Conservation (phyloP, 2,888 invertebrate species). For the Lasius fuliginosus region DNA sequence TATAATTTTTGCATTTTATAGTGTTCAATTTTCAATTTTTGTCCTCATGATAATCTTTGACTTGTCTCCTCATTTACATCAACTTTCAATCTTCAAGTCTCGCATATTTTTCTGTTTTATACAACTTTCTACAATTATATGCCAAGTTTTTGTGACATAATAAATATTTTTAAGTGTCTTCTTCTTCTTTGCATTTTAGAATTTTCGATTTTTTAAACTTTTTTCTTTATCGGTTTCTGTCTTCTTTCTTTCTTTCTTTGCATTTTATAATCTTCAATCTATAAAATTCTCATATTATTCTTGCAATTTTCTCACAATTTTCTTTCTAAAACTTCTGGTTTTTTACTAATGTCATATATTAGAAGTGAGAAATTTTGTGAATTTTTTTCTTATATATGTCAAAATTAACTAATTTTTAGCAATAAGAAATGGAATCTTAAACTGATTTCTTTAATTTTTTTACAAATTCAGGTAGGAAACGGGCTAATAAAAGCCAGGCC, state of each 20-base stretch:
- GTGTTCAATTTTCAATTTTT: not conserved
- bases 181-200: not conserved
- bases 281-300: not conserved
- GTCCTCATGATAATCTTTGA: not conserved
- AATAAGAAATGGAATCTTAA: not conserved
- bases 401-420: not conserved
- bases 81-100: slow-evolving; percentile 4
- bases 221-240: not conserved
- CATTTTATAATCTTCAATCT: slow-evolving; percentile 3
- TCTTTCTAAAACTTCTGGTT: slow-evolving; percentile 51
- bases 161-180: not conserved
- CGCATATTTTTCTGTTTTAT: not conserved
- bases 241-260: not conserved
- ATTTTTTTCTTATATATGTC: not conserved
- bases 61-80: not conserved
- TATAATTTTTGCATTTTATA: not conserved
- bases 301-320: slow-evolving; percentile 56
- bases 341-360: not conserved
- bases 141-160: not conserved
- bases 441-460: slow-evolving; percentile 1
- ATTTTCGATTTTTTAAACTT: not conserved
- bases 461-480: too few relatives aligned
- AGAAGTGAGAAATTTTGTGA: not conserved
- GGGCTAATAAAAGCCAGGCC: too few relatives aligned
- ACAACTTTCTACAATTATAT: not conserved